These are phyloP conservation scores for Heliothis subflexa DNA, from an alignment of 1,140 invertebrate species.

Conservation along the genomic window DNA sequence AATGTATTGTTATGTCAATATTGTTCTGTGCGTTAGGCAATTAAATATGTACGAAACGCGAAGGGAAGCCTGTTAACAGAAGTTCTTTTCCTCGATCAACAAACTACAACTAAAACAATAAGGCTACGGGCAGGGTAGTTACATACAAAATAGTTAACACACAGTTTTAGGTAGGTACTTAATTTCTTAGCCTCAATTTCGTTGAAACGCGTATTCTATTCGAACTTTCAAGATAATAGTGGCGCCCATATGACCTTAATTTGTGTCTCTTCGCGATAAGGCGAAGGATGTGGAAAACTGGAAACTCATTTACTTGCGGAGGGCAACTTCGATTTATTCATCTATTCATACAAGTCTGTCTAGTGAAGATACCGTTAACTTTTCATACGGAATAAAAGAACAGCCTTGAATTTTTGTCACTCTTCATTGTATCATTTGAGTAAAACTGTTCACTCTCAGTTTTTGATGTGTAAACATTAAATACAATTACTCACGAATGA, in stretches of 20 bases:
- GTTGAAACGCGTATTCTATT: slow-evolving; percentile 34
- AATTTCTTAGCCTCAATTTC: slow-evolving; percentile 27
- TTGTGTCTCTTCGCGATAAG: slow-evolving; percentile 37
- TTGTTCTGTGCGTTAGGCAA: not conserved
- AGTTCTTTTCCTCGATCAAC: slow-evolving; percentile 15
- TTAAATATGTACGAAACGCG: not conserved
- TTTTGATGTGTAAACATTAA: not conserved
- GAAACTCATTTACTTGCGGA: slow-evolving; percentile 25
- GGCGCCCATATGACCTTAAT: slow-evolving; percentile 32
- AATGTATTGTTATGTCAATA: not conserved
- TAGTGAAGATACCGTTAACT: slow-evolving; percentile 19
- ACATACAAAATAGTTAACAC: slow-evolving; percentile 30
- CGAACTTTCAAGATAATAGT: slow-evolving; percentile 25
- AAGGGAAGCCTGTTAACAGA: not conserved
- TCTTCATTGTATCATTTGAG: not conserved
- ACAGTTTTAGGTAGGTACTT: slow-evolving; percentile 5
- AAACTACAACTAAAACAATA: slow-evolving; percentile 19
- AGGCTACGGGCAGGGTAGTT: slow-evolving; percentile 11
- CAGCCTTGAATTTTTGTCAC: slow-evolving; percentile 3
- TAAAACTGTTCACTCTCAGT: not conserved
- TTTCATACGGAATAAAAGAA: slow-evolving; percentile 1
- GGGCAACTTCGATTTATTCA: slow-evolving; percentile 25
- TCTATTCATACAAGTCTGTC: slow-evolving; percentile 24
- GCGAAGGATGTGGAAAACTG: slow-evolving; percentile 23
- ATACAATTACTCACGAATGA: not conserved